Conservation (phyloP, 2,113 vertebrate species). For the Rousettus leschenaultii region DNA sequence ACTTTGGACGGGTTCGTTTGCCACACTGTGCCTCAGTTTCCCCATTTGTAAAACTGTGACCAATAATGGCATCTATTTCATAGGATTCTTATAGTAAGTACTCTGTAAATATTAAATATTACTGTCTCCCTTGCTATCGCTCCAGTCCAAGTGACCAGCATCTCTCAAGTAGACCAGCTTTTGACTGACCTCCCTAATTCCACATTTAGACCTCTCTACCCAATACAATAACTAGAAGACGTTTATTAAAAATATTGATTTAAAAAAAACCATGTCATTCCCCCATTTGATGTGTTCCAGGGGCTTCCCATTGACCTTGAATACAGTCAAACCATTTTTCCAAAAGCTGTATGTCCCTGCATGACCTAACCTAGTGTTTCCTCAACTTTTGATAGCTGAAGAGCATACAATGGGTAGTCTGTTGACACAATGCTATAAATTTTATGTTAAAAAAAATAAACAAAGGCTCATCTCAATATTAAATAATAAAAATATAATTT, state of each 20-base stretch:
- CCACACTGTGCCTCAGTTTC: not conserved
- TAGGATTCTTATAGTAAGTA: not conserved
- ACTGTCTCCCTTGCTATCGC: not conserved
- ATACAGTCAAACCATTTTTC: not conserved
- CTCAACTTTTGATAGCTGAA: not conserved
- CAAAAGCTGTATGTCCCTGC: not conserved
- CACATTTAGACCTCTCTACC: not conserved
- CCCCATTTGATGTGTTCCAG: not conserved
- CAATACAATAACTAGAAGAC: not conserved
- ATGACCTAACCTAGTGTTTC: not conserved
- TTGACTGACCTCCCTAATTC: not conserved
- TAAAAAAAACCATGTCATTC: not conserved
- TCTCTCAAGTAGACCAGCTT: not conserved
- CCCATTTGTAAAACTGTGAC: not conserved
- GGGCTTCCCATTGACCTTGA: not conserved
- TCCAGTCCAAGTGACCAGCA: not conserved
- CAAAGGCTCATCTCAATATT: not conserved
- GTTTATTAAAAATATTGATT: not conserved
- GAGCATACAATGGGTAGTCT: not conserved
- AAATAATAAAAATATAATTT: conserved; percentile 1
- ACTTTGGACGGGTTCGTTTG: not conserved
- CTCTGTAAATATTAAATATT: not conserved
- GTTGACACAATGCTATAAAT: not conserved
- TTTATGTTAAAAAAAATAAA: not conserved
- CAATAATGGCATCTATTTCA: not conserved